Evolutionary conservation across 2,113 vertebrate genomes (phyloP).

Genomic region (Sphyrna mokarran): DNA sequence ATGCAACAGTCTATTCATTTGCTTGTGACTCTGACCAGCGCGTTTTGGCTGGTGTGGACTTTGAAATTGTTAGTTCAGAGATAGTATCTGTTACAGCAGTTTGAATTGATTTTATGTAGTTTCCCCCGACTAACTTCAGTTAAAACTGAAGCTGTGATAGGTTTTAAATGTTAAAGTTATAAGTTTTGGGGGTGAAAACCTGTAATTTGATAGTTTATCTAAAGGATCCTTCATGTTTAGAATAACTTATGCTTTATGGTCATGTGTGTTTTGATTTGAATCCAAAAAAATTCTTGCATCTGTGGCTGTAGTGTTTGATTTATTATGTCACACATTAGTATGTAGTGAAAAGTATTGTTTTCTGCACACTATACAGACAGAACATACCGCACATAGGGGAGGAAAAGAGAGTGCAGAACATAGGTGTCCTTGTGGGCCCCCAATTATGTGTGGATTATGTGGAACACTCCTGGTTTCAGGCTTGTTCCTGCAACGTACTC

Average conservation of each 20-base stretch:
- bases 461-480: too few species aligned
- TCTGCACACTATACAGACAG: too few species aligned
- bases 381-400: too few species aligned
- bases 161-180: background rate
- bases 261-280: background rate
- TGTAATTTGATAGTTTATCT: background rate
- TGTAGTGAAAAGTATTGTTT: too few species aligned
- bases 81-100: background rate
- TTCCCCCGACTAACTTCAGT: background rate
- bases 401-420: too few species aligned
- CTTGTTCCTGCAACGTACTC: too few species aligned
- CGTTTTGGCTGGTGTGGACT: background rate
- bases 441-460: too few species aligned
- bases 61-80: background rate
- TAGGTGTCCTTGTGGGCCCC: too few species aligned
- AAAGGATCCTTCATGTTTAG: background rate
- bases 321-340: too few species aligned
- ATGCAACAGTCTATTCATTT: background rate
- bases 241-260: background rate
- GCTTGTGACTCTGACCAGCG: background rate
- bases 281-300: too few species aligned
- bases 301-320: too few species aligned
- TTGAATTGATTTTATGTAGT: background rate
- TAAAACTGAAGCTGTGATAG: background rate
- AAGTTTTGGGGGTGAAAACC: background rate